Evolutionary conservation across 2,888 invertebrate genomes (phyloP), one percentile per base, ranked within the genome.

Genomic region (Melanostoma mellinum): DNA sequence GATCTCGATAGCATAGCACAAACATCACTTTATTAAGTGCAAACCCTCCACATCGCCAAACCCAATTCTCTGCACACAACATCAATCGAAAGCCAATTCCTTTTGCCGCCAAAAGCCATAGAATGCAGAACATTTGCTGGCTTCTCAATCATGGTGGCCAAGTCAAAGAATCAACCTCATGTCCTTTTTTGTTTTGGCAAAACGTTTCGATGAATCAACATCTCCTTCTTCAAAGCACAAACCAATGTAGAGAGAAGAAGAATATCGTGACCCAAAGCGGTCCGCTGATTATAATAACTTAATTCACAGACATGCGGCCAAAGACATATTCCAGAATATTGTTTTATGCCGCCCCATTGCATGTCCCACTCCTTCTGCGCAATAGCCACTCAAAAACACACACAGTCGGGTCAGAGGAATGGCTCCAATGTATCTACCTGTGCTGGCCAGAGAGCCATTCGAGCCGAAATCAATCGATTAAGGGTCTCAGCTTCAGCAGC

Each of bases 231-330:
- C 52, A 4, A 46, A 10, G 8, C 42, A 9, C 44, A n/a, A 10
- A 48, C 20, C 20, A 20, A 20, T 20, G 20, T 20, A 20, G 20
- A 20, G n/a, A 46, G 61, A 63, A 63, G 63, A 63, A 72, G 74
- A 78, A 84, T 75, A 84, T 79, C 84, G 84, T 84, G 79, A 84
- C 84, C 84, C 84, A 84, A 84, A 84, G 84, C 79, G 71, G 84
- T 74, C 74, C 65, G 65, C 74, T 84, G 84, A 84, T 84, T 79
- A 84, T 79, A 84, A 84, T 84, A 84, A 79, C 84, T 84, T 84
- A 84, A 84, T 84, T 84, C 84, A 75, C 74, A 71, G 84, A 79
- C 84, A 71, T 79, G 20, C 20, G 74, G 74, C 79, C 79, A 69
- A 69, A 74, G 82, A 78, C 68, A 77, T 69, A 84, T 78, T 65